Evolutionary conservation across 2,888 invertebrate species (phyloP).

Genomic region (Petrolisthes manimaculis): DNA sequence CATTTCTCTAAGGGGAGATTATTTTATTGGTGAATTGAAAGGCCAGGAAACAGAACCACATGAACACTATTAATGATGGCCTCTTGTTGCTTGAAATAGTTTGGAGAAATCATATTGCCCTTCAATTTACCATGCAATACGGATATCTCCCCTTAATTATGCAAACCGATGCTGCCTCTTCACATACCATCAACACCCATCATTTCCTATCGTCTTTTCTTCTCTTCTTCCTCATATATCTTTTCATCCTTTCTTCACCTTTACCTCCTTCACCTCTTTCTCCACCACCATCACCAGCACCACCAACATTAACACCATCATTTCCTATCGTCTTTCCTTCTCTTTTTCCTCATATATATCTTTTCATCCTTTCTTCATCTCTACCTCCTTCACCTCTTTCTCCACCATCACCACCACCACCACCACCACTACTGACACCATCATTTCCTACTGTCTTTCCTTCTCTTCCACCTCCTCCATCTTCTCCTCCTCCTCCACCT

Average conservation of each 20-base stretch:
- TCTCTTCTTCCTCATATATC: background rate
- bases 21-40: too few relatives aligned
- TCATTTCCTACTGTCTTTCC: background rate
- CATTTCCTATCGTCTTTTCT: background rate
- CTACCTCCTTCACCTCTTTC: conserved; percentile 20
- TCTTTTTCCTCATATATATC: background rate
- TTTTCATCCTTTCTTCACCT: too few relatives aligned
- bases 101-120: too few relatives aligned
- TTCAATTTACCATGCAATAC: too few relatives aligned
- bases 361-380: conserved; percentile 6
- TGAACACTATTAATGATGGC: too few relatives aligned
- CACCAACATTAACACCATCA: background rate
- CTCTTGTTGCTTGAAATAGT: too few relatives aligned
- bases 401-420: background rate
- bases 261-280: background rate
- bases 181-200: background rate
- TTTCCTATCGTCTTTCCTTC: background rate
- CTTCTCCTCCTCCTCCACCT: background rate
- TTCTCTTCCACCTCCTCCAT: background rate
- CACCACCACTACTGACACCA: background rate
- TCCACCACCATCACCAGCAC: background rate
- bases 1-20: background rate
- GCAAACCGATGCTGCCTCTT: too few relatives aligned
- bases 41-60: too few relatives aligned
- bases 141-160: too few relatives aligned